Evolutionary conservation across 2,888 invertebrate species (phyloP).

Genomic region (Pyrocoelia pectoralis): DNA sequence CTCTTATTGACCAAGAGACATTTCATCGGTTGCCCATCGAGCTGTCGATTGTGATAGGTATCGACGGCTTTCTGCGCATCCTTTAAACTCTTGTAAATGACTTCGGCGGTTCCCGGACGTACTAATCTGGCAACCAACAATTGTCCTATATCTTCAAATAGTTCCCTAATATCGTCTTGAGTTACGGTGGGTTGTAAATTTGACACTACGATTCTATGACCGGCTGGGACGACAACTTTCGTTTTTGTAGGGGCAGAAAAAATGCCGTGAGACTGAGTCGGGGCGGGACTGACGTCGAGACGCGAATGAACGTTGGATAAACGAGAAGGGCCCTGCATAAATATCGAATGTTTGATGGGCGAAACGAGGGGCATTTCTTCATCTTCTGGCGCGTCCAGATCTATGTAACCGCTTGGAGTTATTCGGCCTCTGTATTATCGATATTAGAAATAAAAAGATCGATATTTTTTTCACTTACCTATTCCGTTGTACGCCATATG

Average conservation of each 20-base stretch:
- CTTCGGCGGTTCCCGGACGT: constrained; percentile 89
- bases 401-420: constrained; percentile 46
- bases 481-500: background rate
- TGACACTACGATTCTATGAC: constrained; percentile 89
- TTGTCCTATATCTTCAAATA: constrained; percentile 93
- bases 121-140: constrained; percentile 84
- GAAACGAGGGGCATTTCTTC: constrained; percentile 52
- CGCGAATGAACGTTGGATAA: constrained; percentile 58
- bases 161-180: constrained; percentile 90
- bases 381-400: constrained; percentile 56
- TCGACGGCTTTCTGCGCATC: constrained; percentile 92
- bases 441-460: background rate
- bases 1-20: constrained; percentile 84
- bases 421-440: constrained; percentile 1
- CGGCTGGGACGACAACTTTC: constrained; percentile 63
- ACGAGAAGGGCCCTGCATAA: constrained; percentile 40
- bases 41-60: constrained; percentile 90
- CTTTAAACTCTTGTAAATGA: constrained; percentile 84
- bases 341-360: constrained; percentile 43
- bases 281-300: constrained; percentile 58
- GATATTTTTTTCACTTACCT: background rate
- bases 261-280: constrained; percentile 49
- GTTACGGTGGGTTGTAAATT: constrained; percentile 89
- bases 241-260: constrained; percentile 56
- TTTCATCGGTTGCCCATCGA: constrained; percentile 95